Percentiles rank a stretch among this genome's conserved stretches.
phyloP scores from a whole-genome alignment of 2,888 invertebrate genomes.

The Acanthopleura granulata region DNA sequence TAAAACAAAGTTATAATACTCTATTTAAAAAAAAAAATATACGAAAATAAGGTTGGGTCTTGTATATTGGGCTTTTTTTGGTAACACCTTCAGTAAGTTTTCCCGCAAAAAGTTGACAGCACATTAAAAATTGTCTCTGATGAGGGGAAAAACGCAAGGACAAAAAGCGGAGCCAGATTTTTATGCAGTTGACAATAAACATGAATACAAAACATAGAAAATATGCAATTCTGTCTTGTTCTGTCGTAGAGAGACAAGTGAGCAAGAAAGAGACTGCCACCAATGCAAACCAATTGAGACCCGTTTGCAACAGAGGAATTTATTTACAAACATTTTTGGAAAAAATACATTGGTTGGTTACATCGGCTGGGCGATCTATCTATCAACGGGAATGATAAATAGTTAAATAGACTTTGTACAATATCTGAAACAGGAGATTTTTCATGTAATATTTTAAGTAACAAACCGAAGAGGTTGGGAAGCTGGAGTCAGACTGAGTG shows the following conservation, averaged over 20 bases:
- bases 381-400: conserved; percentile 15
- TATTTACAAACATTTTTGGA: conserved; percentile 14
- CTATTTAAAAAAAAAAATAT: conserved; percentile 16
- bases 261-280: conserved; percentile 25
- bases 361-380: conserved; percentile 10
- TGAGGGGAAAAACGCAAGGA: conserved; percentile 7
- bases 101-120: conserved; percentile 1
- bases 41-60: conserved; percentile 7
- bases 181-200: conserved; percentile 15
- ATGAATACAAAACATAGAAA: conserved; percentile 17
- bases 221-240: conserved; percentile 17
- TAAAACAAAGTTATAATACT: conserved; percentile 18
- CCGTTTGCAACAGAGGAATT: conserved; percentile 30
- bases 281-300: conserved; percentile 45
- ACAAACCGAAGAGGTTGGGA: neutral
- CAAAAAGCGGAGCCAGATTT: conserved; percentile 9
- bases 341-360: conserved; percentile 12
- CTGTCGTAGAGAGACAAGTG: conserved; percentile 18
- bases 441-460: conserved; percentile 5
- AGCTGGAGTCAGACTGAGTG: neutral
- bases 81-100: neutral
- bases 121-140: conserved; percentile 6
- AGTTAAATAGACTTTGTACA: conserved; percentile 19
- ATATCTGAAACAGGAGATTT: conserved; percentile 7
- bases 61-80: neutral